A percentile compares a stretch with the other conserved stretches of the same genome.
phyloP scores from a whole-genome alignment of 2,113 vertebrate genomes.

The Zosterops japonicus region DNA sequence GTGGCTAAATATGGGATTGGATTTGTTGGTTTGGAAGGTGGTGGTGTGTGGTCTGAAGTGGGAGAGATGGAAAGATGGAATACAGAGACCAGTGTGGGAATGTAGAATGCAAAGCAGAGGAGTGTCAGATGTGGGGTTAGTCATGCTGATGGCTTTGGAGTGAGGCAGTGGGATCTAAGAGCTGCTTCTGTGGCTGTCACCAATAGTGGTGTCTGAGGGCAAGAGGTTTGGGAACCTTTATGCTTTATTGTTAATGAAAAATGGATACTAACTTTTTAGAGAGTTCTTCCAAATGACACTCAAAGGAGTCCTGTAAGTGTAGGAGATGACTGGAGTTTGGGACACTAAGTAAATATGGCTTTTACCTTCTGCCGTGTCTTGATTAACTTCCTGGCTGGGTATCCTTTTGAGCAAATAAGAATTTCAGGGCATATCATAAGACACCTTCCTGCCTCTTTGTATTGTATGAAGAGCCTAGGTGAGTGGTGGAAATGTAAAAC shows the following conservation, averaged over 20 bases:
- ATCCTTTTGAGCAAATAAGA: not conserved
- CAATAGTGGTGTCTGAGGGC: not conserved
- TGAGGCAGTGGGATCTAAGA: not conserved
- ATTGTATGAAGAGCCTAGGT: not conserved
- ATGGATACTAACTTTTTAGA: not conserved
- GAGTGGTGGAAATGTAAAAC: not conserved
- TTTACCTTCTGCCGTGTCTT: not conserved
- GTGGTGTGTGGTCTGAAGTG: not conserved
- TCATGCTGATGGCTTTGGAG: not conserved
- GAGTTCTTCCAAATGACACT: not conserved
- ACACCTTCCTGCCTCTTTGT: not conserved
- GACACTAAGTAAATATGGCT: not conserved
- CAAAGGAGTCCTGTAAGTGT: not conserved
- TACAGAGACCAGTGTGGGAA: not conserved
- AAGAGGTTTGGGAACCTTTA: not conserved
- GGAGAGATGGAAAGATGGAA: not conserved
- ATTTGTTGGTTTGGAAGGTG: not conserved
- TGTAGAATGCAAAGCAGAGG: not conserved
- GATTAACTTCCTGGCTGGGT: not conserved
- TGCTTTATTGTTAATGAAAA: not conserved
- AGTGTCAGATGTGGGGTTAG: not conserved
- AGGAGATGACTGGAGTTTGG: not conserved
- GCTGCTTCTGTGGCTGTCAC: not conserved
- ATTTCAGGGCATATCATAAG: not conserved
- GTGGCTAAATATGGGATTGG: not conserved